Conservation (phyloP, 2,797 vertebrate species). For the Acrocephalus scirpaceus region DNA sequence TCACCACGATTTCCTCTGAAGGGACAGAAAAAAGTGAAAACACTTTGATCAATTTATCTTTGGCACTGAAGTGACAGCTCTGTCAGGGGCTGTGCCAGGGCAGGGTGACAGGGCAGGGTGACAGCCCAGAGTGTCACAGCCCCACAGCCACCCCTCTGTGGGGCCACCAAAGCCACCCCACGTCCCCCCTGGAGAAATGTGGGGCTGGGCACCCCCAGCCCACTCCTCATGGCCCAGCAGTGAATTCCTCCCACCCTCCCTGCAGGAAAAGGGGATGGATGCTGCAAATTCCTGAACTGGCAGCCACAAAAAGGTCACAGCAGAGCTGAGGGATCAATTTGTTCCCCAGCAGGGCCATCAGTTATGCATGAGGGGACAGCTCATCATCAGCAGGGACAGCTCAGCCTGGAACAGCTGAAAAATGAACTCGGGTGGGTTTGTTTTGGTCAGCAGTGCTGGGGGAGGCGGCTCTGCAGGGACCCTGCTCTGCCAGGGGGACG, state of each 20-base stretch:
- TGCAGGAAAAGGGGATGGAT: neutral
- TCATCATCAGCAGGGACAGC: neutral
- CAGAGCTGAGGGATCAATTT: neutral
- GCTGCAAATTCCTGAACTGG: neutral
- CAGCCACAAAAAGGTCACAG: neutral
- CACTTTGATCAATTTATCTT: too few relatives aligned
- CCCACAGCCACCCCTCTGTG: neutral
- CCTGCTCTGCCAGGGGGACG: too few relatives aligned
- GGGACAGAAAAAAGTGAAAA: neutral
- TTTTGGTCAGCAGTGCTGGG: neutral
- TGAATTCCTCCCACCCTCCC: neutral
- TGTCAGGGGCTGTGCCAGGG: neutral
- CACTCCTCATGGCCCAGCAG: neutral
- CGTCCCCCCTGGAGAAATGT: neutral
- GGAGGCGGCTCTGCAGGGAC: neutral
- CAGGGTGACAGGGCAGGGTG: neutral
- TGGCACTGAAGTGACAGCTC: neutral
- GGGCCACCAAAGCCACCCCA: neutral
- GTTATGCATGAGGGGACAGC: neutral
- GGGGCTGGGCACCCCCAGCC: neutral
- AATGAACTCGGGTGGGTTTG: neutral
- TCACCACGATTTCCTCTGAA: too few relatives aligned
- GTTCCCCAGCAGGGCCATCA: neutral
- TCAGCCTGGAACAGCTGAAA: neutral
- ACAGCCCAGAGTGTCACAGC: neutral